phyloP scores from a whole-genome alignment of 2,797 vertebrate species.

The Notolabrus celidotus region DNA sequence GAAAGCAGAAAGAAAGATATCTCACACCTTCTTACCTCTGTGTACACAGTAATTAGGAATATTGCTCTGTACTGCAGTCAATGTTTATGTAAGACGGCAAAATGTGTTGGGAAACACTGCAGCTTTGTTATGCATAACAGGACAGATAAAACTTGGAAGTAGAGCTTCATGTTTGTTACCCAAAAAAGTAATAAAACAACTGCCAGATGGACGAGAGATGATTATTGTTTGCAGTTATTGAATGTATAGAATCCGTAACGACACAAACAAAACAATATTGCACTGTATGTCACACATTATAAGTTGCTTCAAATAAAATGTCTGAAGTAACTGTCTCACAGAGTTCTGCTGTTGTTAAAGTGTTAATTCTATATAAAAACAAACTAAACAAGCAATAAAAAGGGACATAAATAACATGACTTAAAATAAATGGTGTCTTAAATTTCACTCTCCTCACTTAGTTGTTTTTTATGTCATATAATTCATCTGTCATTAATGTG shows the following conservation, averaged over 20 bases:
- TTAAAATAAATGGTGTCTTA: too few relatives aligned
- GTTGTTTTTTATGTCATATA: too few relatives aligned
- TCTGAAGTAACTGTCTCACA: too few relatives aligned
- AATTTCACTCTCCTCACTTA: too few relatives aligned
- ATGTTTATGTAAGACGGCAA: constrained; percentile 27
- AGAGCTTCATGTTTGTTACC: constrained; percentile 14
- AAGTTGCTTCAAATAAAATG: too few relatives aligned
- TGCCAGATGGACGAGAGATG: background rate
- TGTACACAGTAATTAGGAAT: constrained; percentile 29
- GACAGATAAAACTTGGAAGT: constrained; percentile 43
- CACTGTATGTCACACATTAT: background rate
- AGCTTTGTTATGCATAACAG: constrained; percentile 17
- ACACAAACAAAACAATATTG: background rate
- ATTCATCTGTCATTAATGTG: too few relatives aligned
- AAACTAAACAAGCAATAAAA: too few relatives aligned
- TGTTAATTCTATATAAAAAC: too few relatives aligned
- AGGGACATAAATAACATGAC: too few relatives aligned
- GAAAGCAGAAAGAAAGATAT: background rate
- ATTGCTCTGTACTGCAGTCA: constrained; percentile 9
- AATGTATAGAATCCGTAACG: background rate
- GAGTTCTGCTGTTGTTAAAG: too few relatives aligned
- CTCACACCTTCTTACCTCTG: constrained; percentile 18
- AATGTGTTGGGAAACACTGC: constrained; percentile 38
- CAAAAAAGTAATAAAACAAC: background rate
- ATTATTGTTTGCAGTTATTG: background rate